Conservation (phyloP, 2,888 invertebrate species). For the Serripes groenlandicus region DNA sequence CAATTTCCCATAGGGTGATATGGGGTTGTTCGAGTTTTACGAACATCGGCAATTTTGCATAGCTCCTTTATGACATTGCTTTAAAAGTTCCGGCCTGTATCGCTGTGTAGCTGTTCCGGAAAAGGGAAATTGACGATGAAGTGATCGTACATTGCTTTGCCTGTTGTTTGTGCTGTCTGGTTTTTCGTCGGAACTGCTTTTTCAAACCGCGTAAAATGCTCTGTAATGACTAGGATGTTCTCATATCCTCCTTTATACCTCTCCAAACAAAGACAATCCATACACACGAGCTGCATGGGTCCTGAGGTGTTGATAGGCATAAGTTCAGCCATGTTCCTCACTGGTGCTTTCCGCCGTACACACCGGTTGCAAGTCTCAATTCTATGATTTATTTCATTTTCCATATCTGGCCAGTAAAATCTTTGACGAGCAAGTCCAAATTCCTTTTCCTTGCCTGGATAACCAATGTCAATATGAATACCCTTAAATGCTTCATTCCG, state of each 20-base stretch:
- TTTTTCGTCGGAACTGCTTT: slow-evolving; percentile 59
- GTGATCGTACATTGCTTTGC: slow-evolving; percentile 59
- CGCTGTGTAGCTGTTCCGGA: slow-evolving; percentile 58
- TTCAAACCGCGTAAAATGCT: slow-evolving; percentile 61
- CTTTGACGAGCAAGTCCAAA: background rate
- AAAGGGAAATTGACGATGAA: slow-evolving; percentile 55
- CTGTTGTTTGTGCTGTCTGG: slow-evolving; percentile 50
- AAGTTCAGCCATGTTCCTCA: slow-evolving; percentile 8
- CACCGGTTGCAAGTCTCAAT: background rate
- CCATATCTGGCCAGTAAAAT: background rate
- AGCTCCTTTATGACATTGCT: slow-evolving; percentile 23
- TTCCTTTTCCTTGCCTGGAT: background rate
- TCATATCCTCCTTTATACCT: slow-evolving; percentile 56
- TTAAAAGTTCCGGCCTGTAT: slow-evolving; percentile 67
- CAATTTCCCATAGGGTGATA: background rate
- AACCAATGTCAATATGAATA: background rate
- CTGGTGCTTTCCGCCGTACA: background rate
- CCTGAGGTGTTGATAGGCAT: slow-evolving; percentile 42
- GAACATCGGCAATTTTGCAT: background rate
- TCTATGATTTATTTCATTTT: background rate
- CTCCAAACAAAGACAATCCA: slow-evolving; percentile 60
- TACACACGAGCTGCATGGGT: slow-evolving; percentile 58
- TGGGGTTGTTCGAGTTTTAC: background rate
- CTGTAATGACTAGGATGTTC: slow-evolving; percentile 62
- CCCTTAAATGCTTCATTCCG: background rate